A percentile compares a stretch with the other conserved stretches of the same genome.
Evolutionary conservation across 2,888 invertebrate genomes (phyloP).

Genomic region (Chalcis sispes): DNA sequence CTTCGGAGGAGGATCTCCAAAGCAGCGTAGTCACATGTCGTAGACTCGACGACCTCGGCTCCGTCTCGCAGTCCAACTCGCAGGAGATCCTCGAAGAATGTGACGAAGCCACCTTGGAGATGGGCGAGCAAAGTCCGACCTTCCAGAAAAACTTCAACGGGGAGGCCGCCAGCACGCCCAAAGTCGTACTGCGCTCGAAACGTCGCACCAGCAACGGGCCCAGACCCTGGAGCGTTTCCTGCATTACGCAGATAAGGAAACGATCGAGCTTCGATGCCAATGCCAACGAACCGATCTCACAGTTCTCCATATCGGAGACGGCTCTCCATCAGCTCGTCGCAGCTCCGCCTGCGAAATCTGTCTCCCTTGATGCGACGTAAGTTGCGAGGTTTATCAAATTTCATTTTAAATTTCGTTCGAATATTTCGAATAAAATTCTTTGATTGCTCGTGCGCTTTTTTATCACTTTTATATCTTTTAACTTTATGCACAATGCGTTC

Average conservation of each 20-base stretch:
- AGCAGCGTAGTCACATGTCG: slow-evolving; percentile 84
- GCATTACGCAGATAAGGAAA: slow-evolving; percentile 83
- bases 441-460: too few species aligned
- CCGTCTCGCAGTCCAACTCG: slow-evolving; percentile 70
- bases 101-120: slow-evolving; percentile 58
- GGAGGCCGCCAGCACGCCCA: slow-evolving; percentile 68
- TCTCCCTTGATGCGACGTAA: slow-evolving; percentile 72
- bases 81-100: slow-evolving; percentile 73
- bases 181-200: slow-evolving; percentile 82
- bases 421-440: neutral
- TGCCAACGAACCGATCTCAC: slow-evolving; percentile 70
- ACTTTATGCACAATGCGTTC: neutral
- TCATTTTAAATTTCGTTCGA: neutral
- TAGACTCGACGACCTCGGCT: slow-evolving; percentile 69
- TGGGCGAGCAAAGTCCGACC: slow-evolving; percentile 51
- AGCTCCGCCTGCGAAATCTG: slow-evolving; percentile 73
- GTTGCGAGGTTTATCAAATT: slow-evolving; percentile 53
- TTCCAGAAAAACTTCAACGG: slow-evolving; percentile 52
- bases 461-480: too few species aligned
- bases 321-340: slow-evolving; percentile 85
- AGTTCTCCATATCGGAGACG: slow-evolving; percentile 92
- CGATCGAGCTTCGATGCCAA: slow-evolving; percentile 63
- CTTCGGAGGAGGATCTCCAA: slow-evolving; percentile 66
- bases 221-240: slow-evolving; percentile 93
- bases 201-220: slow-evolving; percentile 77